Base-by-base conservation (phyloP, 2,888 invertebrate species). In the Dermolepida albohirtum region DNA sequence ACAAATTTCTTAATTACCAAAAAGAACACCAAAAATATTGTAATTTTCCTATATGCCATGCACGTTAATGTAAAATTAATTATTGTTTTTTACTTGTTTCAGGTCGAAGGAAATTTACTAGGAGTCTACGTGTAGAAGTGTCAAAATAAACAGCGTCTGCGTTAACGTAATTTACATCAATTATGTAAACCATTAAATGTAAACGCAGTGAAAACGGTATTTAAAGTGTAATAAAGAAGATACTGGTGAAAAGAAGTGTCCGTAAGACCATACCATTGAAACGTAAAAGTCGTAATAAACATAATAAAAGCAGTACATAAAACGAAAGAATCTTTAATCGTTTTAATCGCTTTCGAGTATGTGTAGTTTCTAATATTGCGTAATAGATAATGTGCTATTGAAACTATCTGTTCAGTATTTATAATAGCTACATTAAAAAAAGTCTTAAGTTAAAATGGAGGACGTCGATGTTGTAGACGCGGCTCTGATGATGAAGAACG, bases 401-500 rank as follows among this genome's bases (percentile, higher is more conserved):
- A 27, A 50, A 14, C 27, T n/a, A 11, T 14, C 16, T 17, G 11
- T 50, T n/a, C 17, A 50, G 16, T 50, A 27, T 50, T 50, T 47
- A 22, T 29, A 54, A 54, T 34, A 22, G 4, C 4, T 22, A 22
- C 1, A 2, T 2, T 2, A 4, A 22, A 22, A 22, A 22, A 22
- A 22, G 27, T 34, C 10, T 29, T 12, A 29, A n/a, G 34, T 44
- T 17, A 44, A 44, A 17, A 68, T 68, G 68, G 68, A 68, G 29
- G 59, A 29, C 8, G 65, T 51, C 5, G 68, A 68, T 51, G 68
- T 65, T 8, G 65, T 68, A 12, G 65, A 68, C 34, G 47, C 68
- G 11, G 65, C 65, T 17, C n/a, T 68, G 50, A 59, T 65, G 65
- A 40, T 55, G 40, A 68, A 68, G 40, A 44, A 55, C n/a, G 57